Evolutionary conservation across 2,888 invertebrate genomes (phyloP), one percentile per base, ranked within the genome.

Genomic region (Cenopis cana): DNA sequence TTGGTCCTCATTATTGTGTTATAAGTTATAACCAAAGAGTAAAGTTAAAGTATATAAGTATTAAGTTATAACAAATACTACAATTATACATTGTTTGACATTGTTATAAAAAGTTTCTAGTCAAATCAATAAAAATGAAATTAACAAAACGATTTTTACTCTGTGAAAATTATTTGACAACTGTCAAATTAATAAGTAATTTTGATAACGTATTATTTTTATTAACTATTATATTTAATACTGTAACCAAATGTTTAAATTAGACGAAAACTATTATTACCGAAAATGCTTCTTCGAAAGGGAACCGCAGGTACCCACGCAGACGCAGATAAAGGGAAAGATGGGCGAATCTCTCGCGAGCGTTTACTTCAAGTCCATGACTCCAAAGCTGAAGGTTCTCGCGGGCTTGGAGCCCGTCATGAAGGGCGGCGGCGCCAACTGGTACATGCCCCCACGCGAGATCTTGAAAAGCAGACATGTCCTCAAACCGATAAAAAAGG

Each of bases 321-420:
- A 90, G 75, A 87, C 82, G 60, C 77, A 86, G 10, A 92, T 93
- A 76, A 89, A 78, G 68, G 78, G 85, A 0, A 89, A 81, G 72
- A 92, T 93, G 93, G 74, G 79, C 9, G 82, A 82, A 6, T 74
- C 84, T 0, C 83, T 93, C 2, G 93, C 93, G 0, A 80, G 83
- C 10, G 83, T 93, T 50, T 92, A 89, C 74, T 93, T 93, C 74
- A 89, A 90, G 65, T 87, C 87, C 0, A 92, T 93, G 93, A 81
- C 76, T 10, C 80, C 81, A 0, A 87, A 85, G 69, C 76, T 88
- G 0, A 90, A 89, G 76, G 79, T 85, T 1, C 77, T 91, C 0
- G 92, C 91, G 1, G 93, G 93, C 0, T 77, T 93, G 0, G 88
- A 91, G 73, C 93, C 93, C 0, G 81, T 83, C 0, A 78, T 93